Evolutionary conservation across 2,888 invertebrate genomes (phyloP), one percentile per base, ranked within the genome.

Genomic region (Dryomyza anilis): DNA sequence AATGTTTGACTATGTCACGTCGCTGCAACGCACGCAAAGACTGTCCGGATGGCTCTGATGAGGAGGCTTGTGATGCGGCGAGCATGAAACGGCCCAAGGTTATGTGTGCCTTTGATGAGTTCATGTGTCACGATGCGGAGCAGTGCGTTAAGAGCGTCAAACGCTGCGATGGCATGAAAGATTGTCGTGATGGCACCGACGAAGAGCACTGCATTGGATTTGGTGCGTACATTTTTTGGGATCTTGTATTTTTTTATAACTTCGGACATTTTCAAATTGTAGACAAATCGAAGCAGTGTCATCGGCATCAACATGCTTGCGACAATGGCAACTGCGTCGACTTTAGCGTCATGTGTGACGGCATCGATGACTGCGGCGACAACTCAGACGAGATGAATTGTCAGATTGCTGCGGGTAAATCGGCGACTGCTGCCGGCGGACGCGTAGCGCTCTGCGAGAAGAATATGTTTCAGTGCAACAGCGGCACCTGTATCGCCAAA

Each of bases 401-500:
- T 73, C 68, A 73, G 43, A 27, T 63, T 45, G 19, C 70, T 65
- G 65, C 74, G 65, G 43, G 73, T 0, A 67, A 69, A 36, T 53
- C 48, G 4, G 25, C n/a, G 12, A 21, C 27, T 29, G n/a, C n/a
- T n/a, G 46, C 23, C 2, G 48, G 33, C 14, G 52, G 25, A 14
- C 50, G 52, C 29, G 25, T 56, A 19, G 56, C 58, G 1, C 23
- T 72, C 0, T 88, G 88, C 73, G 76, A 78, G 3, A 74, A 77
- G 0, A 84, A 84, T 0, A 82, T 85, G 76, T 91, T 86, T 77
- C 87, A 87, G 67, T 94, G 94, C 76, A 81, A 81, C 25, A 86
- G 87, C 68, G 90, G 89, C 1, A 84, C 86, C 21, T 95, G 95
- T 75, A 87, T 95, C 58, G 86, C 88, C 5, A 82, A 87, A 65